Evolutionary conservation across 2,113 vertebrate genomes (phyloP), one percentile per base, ranked within the genome.

Genomic region (Bubo scandiacus): DNA sequence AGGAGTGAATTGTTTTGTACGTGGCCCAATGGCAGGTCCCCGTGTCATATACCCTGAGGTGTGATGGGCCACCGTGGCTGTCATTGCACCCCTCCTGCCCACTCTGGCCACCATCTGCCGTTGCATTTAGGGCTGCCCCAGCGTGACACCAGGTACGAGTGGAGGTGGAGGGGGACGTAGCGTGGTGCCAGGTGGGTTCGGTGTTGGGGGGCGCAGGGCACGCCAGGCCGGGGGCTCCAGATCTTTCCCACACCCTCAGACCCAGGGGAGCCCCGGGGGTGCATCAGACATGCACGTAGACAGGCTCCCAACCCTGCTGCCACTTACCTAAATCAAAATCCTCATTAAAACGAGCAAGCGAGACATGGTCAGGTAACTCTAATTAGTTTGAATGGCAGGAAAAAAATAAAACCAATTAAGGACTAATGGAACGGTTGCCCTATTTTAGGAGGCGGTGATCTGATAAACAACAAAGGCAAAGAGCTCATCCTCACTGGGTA

Each of bases 261-360:
- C 6, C 58, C 0, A 1, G 36, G 47, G 38, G 16, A 73, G 21
- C 59, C 55, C n/a, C 1, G 0, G 25, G 38, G 9, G 9, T 25
- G 38, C 1, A 0, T 29, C 77, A 71, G n/a, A 5, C 0, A 0
- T 1, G 10, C 47, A 13, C 5, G 0, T 4, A 8, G 17, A 5
- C 13, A 20, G 54, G 65, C 30, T 73, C 25, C 47, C 2, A 7
- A 20, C 0, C n/a, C 47, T 6, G 0, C 47, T 55, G 59, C 78
- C 5, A 0, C 23, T 63, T 9, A 38, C 57, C 58, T 36, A 32
- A 32, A 80, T 23, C 74, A 79, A 90, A 85, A 63, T 29, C 71
- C 78, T 92, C 74, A 38, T 42, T 71, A 67, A 58, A 66, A 27
- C 0, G 0, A 51, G 47, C 40, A 9, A 49, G 65, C 0, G 5